Conservation (phyloP, 2,797 vertebrate genomes). For the Sardinella longiceps region DNA sequence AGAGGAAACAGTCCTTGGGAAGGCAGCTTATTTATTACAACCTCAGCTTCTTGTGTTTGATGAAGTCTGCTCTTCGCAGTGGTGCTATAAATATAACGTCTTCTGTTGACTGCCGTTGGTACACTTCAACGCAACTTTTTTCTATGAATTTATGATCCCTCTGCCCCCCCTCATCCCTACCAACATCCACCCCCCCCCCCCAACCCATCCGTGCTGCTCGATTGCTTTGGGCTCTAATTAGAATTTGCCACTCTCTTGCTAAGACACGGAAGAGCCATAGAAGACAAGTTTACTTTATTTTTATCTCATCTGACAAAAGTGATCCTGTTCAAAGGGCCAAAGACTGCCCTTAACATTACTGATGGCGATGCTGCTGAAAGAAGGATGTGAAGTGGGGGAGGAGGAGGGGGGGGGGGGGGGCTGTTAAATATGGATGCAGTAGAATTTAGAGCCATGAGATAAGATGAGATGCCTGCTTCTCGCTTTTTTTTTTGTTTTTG, state of each 20-base stretch:
- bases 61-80: slow-evolving; percentile 50
- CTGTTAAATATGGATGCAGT: slow-evolving; percentile 15
- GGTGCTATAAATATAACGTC: slow-evolving; percentile 59
- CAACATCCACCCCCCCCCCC: neutral
- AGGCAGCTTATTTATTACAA: slow-evolving; percentile 35
- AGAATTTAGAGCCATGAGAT: neutral
- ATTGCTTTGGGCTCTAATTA: slow-evolving; percentile 69
- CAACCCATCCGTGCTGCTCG: slow-evolving; percentile 42
- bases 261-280: slow-evolving; percentile 33
- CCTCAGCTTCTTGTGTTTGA: slow-evolving; percentile 50
- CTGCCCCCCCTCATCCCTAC: neutral
- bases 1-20: neutral
- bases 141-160: slow-evolving; percentile 49
- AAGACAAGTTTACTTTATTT: slow-evolving; percentile 16
- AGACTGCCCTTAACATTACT: slow-evolving; percentile 1
- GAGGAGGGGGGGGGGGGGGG: too few species aligned
- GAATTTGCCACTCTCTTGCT: neutral
- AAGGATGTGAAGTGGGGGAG: neutral
- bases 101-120: slow-evolving; percentile 37
- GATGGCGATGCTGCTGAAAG: neutral
- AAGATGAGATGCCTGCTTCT: neutral
- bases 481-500: neutral
- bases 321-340: slow-evolving; percentile 9
- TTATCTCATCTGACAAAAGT: slow-evolving; percentile 19
- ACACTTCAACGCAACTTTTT: slow-evolving; percentile 24